These are phyloP conservation scores for Zophobas atratus DNA, from an alignment of 1,140 invertebrate species.

Conservation along the genomic window DNA sequence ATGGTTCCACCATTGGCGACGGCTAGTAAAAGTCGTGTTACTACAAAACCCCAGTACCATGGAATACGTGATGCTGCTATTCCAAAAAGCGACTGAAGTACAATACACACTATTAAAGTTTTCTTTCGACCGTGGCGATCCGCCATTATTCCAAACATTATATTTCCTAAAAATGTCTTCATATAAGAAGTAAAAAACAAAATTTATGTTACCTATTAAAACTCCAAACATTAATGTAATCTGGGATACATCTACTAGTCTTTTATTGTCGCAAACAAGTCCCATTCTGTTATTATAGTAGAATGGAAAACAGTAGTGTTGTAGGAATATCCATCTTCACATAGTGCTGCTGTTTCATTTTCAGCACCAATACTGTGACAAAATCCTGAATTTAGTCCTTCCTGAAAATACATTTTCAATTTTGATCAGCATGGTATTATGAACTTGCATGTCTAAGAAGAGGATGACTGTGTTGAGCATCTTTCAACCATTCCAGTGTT, in stretches of 20 bases:
- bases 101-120: constrained; percentile 65
- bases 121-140: constrained; percentile 68
- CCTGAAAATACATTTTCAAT: constrained; percentile 34
- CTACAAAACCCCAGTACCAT: constrained; percentile 75
- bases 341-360: constrained; percentile 50
- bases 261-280: constrained; percentile 70
- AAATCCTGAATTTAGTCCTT: constrained; percentile 54
- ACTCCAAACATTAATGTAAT: constrained; percentile 71
- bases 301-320: constrained; percentile 67
- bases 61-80: constrained; percentile 73
- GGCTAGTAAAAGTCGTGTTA: constrained; percentile 79
- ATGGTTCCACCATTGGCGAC: constrained; percentile 81
- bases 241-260: constrained; percentile 70
- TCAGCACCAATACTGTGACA: constrained; percentile 52
- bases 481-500: constrained; percentile 43
- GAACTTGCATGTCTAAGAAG: constrained; percentile 21
- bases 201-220: constrained; percentile 63
- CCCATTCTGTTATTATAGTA: constrained; percentile 71
- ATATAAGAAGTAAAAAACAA: background rate
- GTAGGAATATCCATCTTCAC: constrained; percentile 68
- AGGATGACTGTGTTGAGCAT: constrained; percentile 10
- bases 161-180: constrained; percentile 68
- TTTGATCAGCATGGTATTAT: background rate
- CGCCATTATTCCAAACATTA: constrained; percentile 70
- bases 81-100: constrained; percentile 74